Percentiles rank a stretch among this genome's conserved stretches.
These are phyloP conservation scores for Aramus guarauna DNA, from an alignment of 2,113 vertebrate genomes.

Conservation along the genomic window DNA sequence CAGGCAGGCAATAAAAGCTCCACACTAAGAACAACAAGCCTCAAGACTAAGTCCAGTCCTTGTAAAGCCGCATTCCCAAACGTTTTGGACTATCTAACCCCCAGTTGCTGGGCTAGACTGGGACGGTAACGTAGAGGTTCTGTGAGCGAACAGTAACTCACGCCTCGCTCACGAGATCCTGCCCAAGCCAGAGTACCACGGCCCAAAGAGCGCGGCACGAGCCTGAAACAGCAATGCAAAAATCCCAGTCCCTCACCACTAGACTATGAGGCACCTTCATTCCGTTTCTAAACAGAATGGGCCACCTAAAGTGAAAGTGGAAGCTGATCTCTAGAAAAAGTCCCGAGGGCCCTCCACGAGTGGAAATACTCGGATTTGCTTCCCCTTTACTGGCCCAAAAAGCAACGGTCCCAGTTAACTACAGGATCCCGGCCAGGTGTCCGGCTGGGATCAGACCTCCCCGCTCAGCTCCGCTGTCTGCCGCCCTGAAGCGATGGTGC, in stretches of 20 bases:
- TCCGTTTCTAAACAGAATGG: background rate
- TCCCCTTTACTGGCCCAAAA: background rate
- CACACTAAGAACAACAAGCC: background rate
- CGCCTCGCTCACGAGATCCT: accelerated
- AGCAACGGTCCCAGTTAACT: background rate
- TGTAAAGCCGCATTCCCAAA: background rate
- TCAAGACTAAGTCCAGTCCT: background rate
- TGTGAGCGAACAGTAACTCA: background rate
- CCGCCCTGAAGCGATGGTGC: background rate
- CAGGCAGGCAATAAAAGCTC: background rate
- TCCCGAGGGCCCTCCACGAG: background rate
- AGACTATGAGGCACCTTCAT: background rate
- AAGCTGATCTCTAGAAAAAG: background rate
- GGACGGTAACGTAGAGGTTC: background rate
- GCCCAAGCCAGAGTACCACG: background rate
- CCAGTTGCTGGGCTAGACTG: background rate
- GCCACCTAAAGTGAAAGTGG: background rate
- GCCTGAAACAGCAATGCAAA: background rate
- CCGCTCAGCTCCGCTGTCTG: background rate
- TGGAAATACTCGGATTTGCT: background rate
- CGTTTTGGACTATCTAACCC: background rate
- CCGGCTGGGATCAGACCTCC: background rate
- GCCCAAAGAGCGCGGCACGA: too few relatives aligned
- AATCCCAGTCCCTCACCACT: background rate
- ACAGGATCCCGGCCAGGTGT: background rate